Conservation (phyloP, 2,888 invertebrate genomes). For the Cosmorhoe ocellata region DNA sequence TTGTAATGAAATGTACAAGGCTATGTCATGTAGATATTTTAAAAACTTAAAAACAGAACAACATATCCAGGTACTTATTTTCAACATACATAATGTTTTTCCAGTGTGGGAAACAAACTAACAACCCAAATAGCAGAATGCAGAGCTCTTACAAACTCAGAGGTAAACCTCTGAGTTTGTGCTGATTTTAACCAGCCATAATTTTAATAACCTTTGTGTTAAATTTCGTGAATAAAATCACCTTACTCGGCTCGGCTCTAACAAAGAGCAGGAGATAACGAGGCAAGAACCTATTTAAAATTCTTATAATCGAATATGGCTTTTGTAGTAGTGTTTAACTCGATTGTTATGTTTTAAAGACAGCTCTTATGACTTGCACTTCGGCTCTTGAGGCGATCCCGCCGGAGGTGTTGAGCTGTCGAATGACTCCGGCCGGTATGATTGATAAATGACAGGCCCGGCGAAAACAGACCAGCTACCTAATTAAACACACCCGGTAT, state of each 20-base stretch:
- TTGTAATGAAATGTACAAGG: too few species aligned
- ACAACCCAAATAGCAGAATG: too few species aligned
- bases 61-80: too few species aligned
- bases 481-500: slow-evolving; percentile 68
- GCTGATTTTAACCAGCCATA: too few species aligned
- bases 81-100: too few species aligned
- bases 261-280: slow-evolving; percentile 68
- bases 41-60: too few species aligned
- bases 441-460: slow-evolving; percentile 79
- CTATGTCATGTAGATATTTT: too few species aligned
- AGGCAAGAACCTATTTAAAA: slow-evolving; percentile 77
- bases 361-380: slow-evolving; percentile 78
- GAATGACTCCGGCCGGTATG: slow-evolving; percentile 61
- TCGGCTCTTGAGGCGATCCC: slow-evolving; percentile 50
- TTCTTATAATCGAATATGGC: slow-evolving; percentile 76
- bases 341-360: slow-evolving; percentile 82
- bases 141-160: too few species aligned
- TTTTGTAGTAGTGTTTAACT: slow-evolving; percentile 80
- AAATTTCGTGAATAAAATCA: slow-evolving; percentile 17
- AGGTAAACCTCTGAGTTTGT: too few species aligned
- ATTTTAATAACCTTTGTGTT: background rate
- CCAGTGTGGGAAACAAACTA: too few species aligned
- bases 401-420: slow-evolving; percentile 72
- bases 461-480: slow-evolving; percentile 74
- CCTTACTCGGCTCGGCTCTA: slow-evolving; percentile 16